These are phyloP conservation scores for Caenorhabditis wallacei DNA, from an alignment of 2,888 invertebrate species.

Conservation along the genomic window DNA sequence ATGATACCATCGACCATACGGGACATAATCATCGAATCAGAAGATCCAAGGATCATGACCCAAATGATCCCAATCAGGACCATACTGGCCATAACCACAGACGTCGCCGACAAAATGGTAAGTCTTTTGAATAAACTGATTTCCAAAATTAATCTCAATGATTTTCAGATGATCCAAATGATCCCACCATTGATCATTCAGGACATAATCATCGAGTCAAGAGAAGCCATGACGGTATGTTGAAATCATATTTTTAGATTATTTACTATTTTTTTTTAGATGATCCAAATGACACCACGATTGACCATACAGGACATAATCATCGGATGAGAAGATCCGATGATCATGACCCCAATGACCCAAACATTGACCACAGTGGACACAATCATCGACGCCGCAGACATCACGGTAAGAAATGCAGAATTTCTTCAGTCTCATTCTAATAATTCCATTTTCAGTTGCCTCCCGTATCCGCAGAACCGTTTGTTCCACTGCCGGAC, in stretches of 20 bases:
- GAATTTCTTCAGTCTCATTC: not conserved
- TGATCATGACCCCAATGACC: conserved; percentile 68
- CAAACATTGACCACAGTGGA: conserved; percentile 66
- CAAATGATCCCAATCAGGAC: conserved; percentile 65
- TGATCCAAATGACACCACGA: conserved; percentile 71
- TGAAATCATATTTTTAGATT: not conserved
- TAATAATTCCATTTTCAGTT: not conserved
- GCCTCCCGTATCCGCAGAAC: conserved; percentile 57
- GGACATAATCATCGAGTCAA: conserved; percentile 64
- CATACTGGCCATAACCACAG: conserved; percentile 70
- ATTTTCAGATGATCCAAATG: conserved; percentile 58
- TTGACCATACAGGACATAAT: conserved; percentile 69
- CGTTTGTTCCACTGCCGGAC: conserved; percentile 59
- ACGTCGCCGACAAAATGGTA: not conserved
- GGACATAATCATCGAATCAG: conserved; percentile 68
- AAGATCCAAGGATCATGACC: conserved; percentile 58
- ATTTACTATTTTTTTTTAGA: conserved; percentile 34
- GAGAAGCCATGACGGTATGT: conserved; percentile 16
- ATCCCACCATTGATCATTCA: conserved; percentile 65
- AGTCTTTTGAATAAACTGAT: not conserved
- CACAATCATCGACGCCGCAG: conserved; percentile 64
- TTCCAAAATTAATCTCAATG: not conserved
- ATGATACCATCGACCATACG: conserved; percentile 66
- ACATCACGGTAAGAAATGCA: conserved; percentile 12
- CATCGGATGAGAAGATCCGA: conserved; percentile 40